Evolutionary conservation across 1,140 invertebrate genomes (phyloP), one percentile per base, ranked within the genome.

Genomic region (Paralvinella palmiformis): DNA sequence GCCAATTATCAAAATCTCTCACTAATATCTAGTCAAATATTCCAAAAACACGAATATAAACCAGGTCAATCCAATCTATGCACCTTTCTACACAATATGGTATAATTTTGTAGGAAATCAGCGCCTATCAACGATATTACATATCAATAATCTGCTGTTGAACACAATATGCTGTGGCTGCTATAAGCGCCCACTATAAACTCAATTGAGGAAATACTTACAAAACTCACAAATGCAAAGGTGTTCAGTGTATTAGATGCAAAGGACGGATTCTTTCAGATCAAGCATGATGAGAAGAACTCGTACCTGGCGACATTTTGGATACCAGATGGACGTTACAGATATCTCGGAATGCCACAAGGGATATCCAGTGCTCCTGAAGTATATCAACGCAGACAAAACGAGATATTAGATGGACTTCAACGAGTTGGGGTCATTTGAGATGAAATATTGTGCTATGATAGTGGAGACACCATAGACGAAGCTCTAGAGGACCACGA

Each of bases 191-290:
- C n/a, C n/a, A n/a, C n/a, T n/a, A n/a, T n/a, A n/a, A n/a, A n/a
- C n/a, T n/a, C n/a, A n/a, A 24, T 68, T 20, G 66, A 71, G 6
- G 66, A 69, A 15, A 64, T 66, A 3, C 44, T 64, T 36, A 55
- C 63, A 20, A 22, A 77, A 45, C 65, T 84, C 33, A 41, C 65
- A 31, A 75, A 75, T 32, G 73, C 77, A 59, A 78, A 74, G 71
- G 63, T 78, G 36, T 85, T 83, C 70, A 76, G 73, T 4, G 78
- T 76, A 37, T 60, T 84, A 17, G 82, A 85, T 76, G 77, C 77
- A 6, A 77, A 78, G 56, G 66, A 74, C 32, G 77, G 78, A 13
- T 84, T 83, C 70, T 79, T 57, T 45, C 65, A 72, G 20, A 31
- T 69, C 3, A 58, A 62, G 41, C 50, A 71, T 13, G 61, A 65